Base-by-base conservation (phyloP, 1,140 invertebrate species). In the Sitophilus oryzae region DNA sequence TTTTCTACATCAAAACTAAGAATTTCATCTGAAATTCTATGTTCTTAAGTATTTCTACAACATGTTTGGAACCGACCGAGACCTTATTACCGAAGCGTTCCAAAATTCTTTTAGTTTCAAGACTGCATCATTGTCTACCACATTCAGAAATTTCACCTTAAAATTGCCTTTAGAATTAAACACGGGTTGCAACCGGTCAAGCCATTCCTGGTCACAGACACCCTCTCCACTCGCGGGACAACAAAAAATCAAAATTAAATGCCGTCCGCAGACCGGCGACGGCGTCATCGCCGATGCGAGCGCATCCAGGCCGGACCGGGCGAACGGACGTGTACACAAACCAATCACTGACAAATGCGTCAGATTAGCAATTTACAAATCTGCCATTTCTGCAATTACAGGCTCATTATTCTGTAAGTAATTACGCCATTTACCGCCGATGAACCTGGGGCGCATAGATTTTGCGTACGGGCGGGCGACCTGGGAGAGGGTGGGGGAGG, bases 331-430 rank as follows among this genome's bases (percentile, higher is more conserved):
- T 36, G 46, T 55, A 58, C 46, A 37, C 54, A 58, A 61, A 61
- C 52, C 66, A 68, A 68, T 67, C 66, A 68, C 59, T 67, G 66
- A 70, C 67, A 69, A 69, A 71, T 70, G 66, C 61, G 65, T 67
- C 60, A 69, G 66, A 70, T 71, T 69, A 71, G 67, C 67, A 71
- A 71, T 71, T 71, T 69, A 69, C 67, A 68, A 69, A 70, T 70
- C 67, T 66, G 68, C 68, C 67, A 69, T 69, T 69, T 65, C 67
- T 66, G 66, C 67, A 71, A 70, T 70, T 69, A 70, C 68, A 58
- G 62, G 63, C 67, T 70, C 67, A 71, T 70, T 70, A 69, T 70
- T 66, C 61, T 61, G 65, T 61, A 71, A 71, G 67, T 71, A 71
- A 71, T 71, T 71, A 69, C 69, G 56, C 65, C 56, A 61, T 61